A percentile compares a stretch with the other conserved stretches of the same genome.
phyloP scores from a whole-genome alignment of 1,140 invertebrate species.

The Teleogryllus occipitalis region DNA sequence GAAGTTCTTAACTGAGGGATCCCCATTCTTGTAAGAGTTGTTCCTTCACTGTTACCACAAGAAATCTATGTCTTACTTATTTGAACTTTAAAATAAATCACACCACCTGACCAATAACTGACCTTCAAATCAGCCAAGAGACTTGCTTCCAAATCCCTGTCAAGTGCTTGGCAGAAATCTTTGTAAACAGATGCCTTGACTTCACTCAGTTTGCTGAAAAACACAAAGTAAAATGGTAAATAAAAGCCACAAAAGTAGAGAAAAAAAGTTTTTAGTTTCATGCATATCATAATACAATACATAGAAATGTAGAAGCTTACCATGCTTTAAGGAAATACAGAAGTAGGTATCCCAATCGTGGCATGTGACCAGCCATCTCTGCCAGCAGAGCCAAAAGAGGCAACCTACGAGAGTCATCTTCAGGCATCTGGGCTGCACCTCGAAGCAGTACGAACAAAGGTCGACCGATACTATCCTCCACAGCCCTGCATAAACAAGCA shows the following conservation, averaged over 20 bases:
- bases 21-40: too few species aligned
- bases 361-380: conserved; percentile 63
- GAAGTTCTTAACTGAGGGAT: too few species aligned
- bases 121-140: conserved; percentile 70
- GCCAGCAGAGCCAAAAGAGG: conserved; percentile 61
- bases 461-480: conserved; percentile 68
- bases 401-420: conserved; percentile 68
- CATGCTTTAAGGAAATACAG: conserved; percentile 80
- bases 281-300: background rate
- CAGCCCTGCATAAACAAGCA: conserved; percentile 27
- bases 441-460: conserved; percentile 76
- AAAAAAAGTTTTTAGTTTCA: background rate
- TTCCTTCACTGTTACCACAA: too few species aligned
- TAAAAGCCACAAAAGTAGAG: background rate
- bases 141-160: conserved; percentile 68
- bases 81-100: background rate
- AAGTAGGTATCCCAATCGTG: conserved; percentile 72
- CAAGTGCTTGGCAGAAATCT: conserved; percentile 73
- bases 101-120: conserved; percentile 14
- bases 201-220: conserved; percentile 49
- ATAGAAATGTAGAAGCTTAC: conserved; percentile 19
- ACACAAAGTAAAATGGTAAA: background rate
- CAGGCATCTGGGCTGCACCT: conserved; percentile 57
- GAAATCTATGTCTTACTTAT: background rate
- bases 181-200: conserved; percentile 76